Evolutionary conservation across 1,140 invertebrate genomes (phyloP), one percentile per base, ranked within the genome.

Genomic region (Muscidifurax raptorellus): DNA sequence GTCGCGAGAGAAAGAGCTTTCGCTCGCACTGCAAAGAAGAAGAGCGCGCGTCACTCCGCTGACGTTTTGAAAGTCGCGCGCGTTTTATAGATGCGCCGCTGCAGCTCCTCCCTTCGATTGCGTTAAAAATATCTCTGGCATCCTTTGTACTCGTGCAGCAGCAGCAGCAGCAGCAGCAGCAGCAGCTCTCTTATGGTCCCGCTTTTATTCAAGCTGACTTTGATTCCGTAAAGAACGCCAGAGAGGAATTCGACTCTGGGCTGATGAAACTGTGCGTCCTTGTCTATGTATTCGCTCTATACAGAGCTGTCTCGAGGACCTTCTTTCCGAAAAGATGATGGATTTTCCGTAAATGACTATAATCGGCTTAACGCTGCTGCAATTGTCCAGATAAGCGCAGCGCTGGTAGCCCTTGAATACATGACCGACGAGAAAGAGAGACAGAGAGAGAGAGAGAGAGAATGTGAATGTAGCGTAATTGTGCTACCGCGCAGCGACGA

Each of bases 121-220:
- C 85, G 88, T 88, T 90, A 89, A 90, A 90, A 88, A 90, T 89
- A 89, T 82, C 84, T 69, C 22, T 80, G 83, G 85, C 27, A 0
- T 2, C 77, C 85, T 88, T 88, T 85, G 84, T 87, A 67, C 79
- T 69, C 52, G 0, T 40, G 36, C 36, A 9, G n/a, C n/a, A n/a
- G n/a, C n/a, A n/a, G n/a, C n/a, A n/a, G n/a, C n/a, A n/a, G n/a
- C n/a, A n/a, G n/a, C n/a, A n/a, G n/a, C n/a, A n/a, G n/a, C n/a
- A n/a, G n/a, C 79, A 27, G 44, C 83, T 32, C 72, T 74, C 66
- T 69, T 69, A 0, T 69, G n/a, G 1, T 69, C 44, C 66, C 27
- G 59, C 27, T 40, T 25, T 47, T 76, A 27, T 27, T 47, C 52
- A 27, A n/a, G 22, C 13, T 30, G 76, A 30, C 76, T 64, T 64